Conservation (phyloP, 2,888 invertebrate species). For the Caenorhabditis macrosperma region DNA sequence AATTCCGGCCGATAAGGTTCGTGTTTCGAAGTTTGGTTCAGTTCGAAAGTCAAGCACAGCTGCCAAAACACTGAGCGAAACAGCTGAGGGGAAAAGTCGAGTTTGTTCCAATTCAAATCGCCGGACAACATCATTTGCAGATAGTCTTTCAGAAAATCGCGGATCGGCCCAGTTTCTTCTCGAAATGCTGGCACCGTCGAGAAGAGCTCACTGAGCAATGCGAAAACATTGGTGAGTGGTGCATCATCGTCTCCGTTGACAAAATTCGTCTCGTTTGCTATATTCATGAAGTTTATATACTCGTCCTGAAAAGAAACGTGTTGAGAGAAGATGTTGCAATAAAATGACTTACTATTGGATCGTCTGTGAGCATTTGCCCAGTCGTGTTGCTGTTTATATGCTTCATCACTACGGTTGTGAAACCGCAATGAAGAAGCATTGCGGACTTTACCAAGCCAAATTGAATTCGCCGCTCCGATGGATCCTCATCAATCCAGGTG, state of each 20-base stretch:
- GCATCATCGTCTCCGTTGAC: background rate
- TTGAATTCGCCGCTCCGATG: background rate
- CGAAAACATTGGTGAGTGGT: background rate
- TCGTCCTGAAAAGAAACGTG: constrained; percentile 6
- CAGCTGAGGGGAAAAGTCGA: background rate
- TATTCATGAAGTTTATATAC: background rate
- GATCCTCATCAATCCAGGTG: constrained; percentile 8
- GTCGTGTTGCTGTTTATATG: background rate
- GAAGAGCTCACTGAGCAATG: constrained; percentile 6
- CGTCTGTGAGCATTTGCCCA: background rate
- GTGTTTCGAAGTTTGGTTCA: background rate
- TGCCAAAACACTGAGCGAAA: constrained; percentile 15
- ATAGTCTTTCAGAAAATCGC: background rate
- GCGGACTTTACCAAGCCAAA: constrained; percentile 10
- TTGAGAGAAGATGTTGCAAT: background rate
- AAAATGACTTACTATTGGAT: background rate
- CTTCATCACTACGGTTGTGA: background rate
- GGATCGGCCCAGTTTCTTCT: background rate
- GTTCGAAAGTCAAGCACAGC: constrained; percentile 2
- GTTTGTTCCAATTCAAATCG: background rate
- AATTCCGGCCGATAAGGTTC: background rate
- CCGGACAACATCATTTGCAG: background rate
- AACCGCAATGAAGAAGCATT: constrained; percentile 5
- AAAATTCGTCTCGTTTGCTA: background rate
- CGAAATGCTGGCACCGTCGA: background rate